Evolutionary conservation across 2,888 invertebrate species (phyloP), one percentile per base, ranked within the genome.

Genomic region (Plebejus melissa): DNA sequence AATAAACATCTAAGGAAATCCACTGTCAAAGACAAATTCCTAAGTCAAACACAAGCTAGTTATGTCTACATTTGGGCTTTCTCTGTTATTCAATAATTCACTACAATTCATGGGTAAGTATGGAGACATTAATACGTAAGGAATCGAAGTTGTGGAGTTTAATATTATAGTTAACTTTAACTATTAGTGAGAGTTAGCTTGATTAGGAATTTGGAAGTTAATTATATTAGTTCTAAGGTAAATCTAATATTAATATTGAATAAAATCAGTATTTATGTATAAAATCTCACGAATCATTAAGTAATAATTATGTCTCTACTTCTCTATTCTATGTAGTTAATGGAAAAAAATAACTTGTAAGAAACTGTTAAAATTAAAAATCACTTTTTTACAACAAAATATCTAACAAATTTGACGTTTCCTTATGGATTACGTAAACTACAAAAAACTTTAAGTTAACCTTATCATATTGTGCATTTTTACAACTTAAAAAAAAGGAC

Each of bases 1-100:
- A 65, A 65, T 36, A 36, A 65, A 65, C 65, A 65, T 65, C 65
- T 36, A 65, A 65, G 65, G 65, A 65, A 65, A 65, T 65, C 16
- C 54, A 54, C 16, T 54, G 32, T 65, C 65, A 65, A 65, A 65
- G 65, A 65, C 32, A 13, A 36, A 65, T 60, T 60, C 32, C 6
- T 32, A 65, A 36, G 13, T 16, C 32, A 32, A 65, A 65, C 65
- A 65, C 65, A 13, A 65, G 85, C 82, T 54, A 86, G 87, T 87
- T 88, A 86, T 90, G 89, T 90, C 88, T 93, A 91, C 93, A 91
- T 91, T 91, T 91, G 90, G 89, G 86, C 85, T 90, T 89, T 90
- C 88, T 88, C 89, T 91, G 90, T 89, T 89, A 90, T 89, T 93
- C 91, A 93, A 93, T 93, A 87, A 93, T 93, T 93, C 91, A 93